Evolutionary conservation across 2,797 vertebrate species (phyloP).

Genomic region (Rhyacichthys aspro): DNA sequence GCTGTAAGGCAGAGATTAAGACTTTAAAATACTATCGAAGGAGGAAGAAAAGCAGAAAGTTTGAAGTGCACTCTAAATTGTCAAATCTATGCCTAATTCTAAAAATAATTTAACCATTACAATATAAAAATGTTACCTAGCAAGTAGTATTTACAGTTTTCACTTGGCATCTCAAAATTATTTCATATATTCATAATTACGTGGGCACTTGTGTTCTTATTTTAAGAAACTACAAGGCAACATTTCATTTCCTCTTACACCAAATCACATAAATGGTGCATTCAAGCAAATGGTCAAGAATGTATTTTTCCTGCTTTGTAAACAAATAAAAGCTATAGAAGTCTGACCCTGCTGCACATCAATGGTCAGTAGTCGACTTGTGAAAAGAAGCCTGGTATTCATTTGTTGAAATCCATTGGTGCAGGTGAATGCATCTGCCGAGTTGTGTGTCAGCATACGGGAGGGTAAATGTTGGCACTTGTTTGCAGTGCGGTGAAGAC

Average conservation of each 20-base stretch:
- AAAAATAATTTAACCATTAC: too few species aligned
- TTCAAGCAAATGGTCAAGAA: constrained; percentile 66
- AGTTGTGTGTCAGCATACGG: constrained; percentile 46
- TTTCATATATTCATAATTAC: too few species aligned
- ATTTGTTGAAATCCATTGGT: constrained; percentile 53
- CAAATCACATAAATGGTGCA: constrained; percentile 47
- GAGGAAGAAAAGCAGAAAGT: not conserved
- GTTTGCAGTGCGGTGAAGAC: constrained; percentile 62
- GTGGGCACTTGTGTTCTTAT: too few species aligned
- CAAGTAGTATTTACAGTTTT: too few species aligned
- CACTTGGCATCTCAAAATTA: too few species aligned
- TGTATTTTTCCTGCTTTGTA: constrained; percentile 61
- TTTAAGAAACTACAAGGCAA: too few species aligned
- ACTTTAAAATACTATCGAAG: constrained; percentile 44
- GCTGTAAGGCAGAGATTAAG: constrained; percentile 60
- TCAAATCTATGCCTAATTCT: not conserved
- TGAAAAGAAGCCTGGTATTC: constrained; percentile 58
- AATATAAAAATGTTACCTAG: too few species aligned
- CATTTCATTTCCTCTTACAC: too few species aligned
- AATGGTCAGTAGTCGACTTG: constrained; percentile 73
- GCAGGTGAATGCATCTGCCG: constrained; percentile 45
- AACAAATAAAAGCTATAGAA: constrained; percentile 72
- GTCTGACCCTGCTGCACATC: constrained; percentile 76
- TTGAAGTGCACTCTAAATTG: not conserved
- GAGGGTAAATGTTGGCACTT: constrained; percentile 63